Base-by-base conservation (phyloP, 2,888 invertebrate species). In the Ametastegia equiseti region DNA sequence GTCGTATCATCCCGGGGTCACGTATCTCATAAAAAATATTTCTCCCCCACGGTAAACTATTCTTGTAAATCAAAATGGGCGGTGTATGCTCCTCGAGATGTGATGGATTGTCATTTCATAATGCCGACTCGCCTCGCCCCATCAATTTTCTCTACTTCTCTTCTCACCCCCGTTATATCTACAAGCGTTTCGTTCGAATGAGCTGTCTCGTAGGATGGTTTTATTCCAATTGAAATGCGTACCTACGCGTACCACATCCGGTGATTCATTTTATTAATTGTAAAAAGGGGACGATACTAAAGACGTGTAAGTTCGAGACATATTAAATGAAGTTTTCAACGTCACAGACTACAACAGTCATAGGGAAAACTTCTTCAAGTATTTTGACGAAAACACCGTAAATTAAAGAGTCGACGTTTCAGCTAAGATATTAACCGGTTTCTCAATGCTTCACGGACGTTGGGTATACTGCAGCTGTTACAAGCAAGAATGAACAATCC, bases 11-110 rank as follows among this genome's bases (percentile, higher is more conserved):
- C 73, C 71, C 54, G 19, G 73, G 73, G 73, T 75, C 73, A 75
- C 73, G 73, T 75, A 75, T 50, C 73, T 75, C 73, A 75, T 75
- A 75, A 75, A 75, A 75, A 75, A 75, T 54, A 75, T 54, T 54
- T 75, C 54, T 50, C 6, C 73, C 73, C 73, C 23, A 30, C 19
- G 36, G 50, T 54, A 54, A 75, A 75, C 73, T 75, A 75, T 50
- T 54, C 73, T 54, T 75, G 73, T 75, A 75, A 54, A 75, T 75
- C 73, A 75, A 54, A 75, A 75, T 54, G 73, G 54, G 73, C 36
- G 45, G 33, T 75, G 7, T n/a, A n/a, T 54, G 23, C 54, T 75
- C 54, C 54, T 50, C 54, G 73, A 54, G 30, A 75, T 50, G 50
- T 75, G 73, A 75, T 75, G 73, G 73, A 75, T 75, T 75, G 33